A percentile compares a stretch with the other conserved stretches of the same genome.
Conservation (phyloP, 2,113 vertebrate genomes). For the Plestiodon gilberti region DNA sequence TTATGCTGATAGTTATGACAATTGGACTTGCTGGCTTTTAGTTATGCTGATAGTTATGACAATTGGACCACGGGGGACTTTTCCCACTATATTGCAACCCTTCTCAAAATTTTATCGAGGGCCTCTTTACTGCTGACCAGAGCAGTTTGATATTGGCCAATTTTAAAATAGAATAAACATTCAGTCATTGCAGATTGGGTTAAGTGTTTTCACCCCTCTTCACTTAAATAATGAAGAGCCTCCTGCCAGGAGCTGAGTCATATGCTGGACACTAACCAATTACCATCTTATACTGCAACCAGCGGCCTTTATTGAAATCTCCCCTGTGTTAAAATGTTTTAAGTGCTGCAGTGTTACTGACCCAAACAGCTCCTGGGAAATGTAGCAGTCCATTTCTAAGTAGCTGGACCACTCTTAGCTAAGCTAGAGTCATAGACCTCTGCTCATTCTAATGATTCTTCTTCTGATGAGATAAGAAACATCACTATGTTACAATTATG, state of each 20-base stretch:
- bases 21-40: too few species aligned
- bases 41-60: too few species aligned
- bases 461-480: background rate
- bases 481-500: too few species aligned
- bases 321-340: background rate
- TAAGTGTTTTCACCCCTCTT: background rate
- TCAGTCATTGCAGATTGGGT: background rate
- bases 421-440: background rate
- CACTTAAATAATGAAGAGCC: fast-evolving
- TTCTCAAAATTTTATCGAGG: background rate
- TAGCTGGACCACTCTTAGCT: slow-evolving; percentile 31
- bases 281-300: slow-evolving; percentile 46
- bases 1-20: too few species aligned
- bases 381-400: slow-evolving; percentile 22
- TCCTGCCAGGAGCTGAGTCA: slow-evolving; percentile 38
- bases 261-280: slow-evolving; percentile 29
- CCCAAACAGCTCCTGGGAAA: slow-evolving; percentile 34
- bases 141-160: background rate
- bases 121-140: background rate
- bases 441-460: background rate
- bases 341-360: slow-evolving; percentile 62
- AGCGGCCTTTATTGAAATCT: background rate
- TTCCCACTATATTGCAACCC: background rate
- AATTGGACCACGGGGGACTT: background rate
- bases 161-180: background rate